A percentile compares a stretch with the other conserved stretches of the same genome.
Evolutionary conservation across 2,888 invertebrate species (phyloP).

Genomic region (Caprella mutica): DNA sequence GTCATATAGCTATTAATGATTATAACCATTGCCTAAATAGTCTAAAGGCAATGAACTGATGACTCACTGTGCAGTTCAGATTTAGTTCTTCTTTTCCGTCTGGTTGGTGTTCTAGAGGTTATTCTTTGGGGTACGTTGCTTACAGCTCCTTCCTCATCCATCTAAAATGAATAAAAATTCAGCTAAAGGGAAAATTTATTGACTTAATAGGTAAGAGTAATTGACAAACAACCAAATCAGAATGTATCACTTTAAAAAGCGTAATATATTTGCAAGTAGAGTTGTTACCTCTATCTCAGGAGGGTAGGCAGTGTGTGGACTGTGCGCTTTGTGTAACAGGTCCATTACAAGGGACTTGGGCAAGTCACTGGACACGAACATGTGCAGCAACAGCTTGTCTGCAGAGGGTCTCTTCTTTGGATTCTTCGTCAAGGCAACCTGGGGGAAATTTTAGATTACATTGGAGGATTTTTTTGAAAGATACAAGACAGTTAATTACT

Average conservation of each 20-base stretch:
- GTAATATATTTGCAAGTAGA: no score
- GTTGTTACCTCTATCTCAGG: constrained; percentile 73
- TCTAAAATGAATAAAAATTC: constrained; percentile 20
- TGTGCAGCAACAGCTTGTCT: constrained; percentile 83
- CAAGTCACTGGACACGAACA: constrained; percentile 79
- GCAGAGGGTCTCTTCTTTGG: constrained; percentile 97
- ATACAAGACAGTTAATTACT: no score
- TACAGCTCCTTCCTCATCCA: constrained; percentile 50
- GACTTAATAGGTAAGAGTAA: not conserved
- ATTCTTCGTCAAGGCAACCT: constrained; percentile 47
- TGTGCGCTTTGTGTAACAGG: constrained; percentile 78
- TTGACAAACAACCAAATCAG: not conserved
- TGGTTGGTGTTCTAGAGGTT: constrained; percentile 58
- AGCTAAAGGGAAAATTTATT: not conserved
- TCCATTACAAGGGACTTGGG: constrained; percentile 80
- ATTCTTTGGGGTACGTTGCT: constrained; percentile 87
- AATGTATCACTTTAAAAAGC: not conserved
- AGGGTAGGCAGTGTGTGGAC: constrained; percentile 59
- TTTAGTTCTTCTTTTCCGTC: constrained; percentile 41
- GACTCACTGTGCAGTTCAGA: constrained; percentile 39
- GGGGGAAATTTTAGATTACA: no score
- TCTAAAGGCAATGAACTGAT: not conserved
- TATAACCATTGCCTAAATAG: not conserved
- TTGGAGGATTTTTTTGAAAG: no score
- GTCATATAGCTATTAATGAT: not conserved